Evolutionary conservation across 2,888 invertebrate genomes (phyloP).

Genomic region (Oxytorus armatus): DNA sequence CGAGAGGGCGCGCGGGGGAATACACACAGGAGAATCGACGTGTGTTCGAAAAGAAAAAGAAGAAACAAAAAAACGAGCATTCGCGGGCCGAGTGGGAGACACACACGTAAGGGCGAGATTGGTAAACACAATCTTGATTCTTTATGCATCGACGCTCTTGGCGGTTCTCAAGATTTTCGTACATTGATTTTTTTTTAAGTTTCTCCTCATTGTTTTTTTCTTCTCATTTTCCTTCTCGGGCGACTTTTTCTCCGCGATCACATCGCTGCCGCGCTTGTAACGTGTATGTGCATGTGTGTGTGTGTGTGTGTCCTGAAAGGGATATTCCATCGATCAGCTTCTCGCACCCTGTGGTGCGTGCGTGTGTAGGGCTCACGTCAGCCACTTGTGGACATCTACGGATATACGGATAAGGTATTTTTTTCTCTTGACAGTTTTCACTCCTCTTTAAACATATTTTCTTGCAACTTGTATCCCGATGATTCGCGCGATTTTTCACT

Average conservation of each 20-base stretch:
- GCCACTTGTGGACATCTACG: constrained; percentile 82
- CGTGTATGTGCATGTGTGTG: too few species aligned
- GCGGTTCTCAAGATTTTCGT: background rate
- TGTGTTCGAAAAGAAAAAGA: constrained; percentile 74
- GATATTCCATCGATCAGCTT: constrained; percentile 77
- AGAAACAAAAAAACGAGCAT: too few species aligned
- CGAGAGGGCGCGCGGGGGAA: constrained; percentile 46
- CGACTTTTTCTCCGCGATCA: constrained; percentile 45
- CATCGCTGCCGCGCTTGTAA: constrained; percentile 57
- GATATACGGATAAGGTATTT: constrained; percentile 65
- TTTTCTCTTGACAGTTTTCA: background rate
- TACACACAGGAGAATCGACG: constrained; percentile 25
- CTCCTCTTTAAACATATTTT: background rate
- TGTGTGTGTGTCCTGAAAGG: constrained; percentile 68
- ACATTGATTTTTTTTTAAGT: background rate
- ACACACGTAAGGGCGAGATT: constrained; percentile 74
- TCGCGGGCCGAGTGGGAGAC: constrained; percentile 78
- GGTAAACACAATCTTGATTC: constrained; percentile 77
- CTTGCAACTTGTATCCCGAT: background rate
- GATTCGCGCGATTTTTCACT: too few species aligned
- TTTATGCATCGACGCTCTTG: constrained; percentile 14
- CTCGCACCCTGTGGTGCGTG: constrained; percentile 28
- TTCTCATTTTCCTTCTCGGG: constrained; percentile 30
- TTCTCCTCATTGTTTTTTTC: constrained; percentile 12
- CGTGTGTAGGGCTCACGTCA: constrained; percentile 72